These are phyloP conservation scores for Cynopterus brachyotis DNA, from an alignment of 2,113 vertebrate species.

Conservation along the genomic window DNA sequence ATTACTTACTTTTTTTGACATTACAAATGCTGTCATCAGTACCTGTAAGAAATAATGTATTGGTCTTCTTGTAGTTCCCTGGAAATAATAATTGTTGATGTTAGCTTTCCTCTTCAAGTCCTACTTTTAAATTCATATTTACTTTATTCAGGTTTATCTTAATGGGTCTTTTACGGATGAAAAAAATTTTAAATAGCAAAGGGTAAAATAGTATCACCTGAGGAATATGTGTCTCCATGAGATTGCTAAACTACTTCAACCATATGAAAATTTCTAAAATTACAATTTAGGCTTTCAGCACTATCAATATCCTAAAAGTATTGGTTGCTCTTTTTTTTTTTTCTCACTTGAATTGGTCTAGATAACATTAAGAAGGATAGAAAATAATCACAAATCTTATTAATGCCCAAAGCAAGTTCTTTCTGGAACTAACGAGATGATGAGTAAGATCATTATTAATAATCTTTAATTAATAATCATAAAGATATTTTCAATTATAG, in stretches of 20 bases:
- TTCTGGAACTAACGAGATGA: background rate
- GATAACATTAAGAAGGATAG: background rate
- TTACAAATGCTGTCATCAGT: background rate
- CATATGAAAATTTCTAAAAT: background rate
- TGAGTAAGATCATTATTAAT: background rate
- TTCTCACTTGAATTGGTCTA: background rate
- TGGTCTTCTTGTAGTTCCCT: background rate
- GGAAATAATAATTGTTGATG: background rate
- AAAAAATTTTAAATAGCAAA: background rate
- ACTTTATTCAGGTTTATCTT: background rate
- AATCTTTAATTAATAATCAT: background rate
- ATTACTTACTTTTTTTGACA: background rate
- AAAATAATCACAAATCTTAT: background rate
- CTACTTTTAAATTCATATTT: background rate
- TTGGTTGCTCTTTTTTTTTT: background rate
- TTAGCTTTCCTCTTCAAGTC: background rate
- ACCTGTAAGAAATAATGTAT: background rate
- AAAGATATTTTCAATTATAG: background rate
- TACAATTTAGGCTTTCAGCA: background rate
- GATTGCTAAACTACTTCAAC: background rate
- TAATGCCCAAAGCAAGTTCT: background rate
- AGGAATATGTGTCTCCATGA: background rate
- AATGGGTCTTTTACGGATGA: background rate
- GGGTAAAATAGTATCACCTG: background rate
- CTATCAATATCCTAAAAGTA: background rate